Evolutionary conservation across 2,888 invertebrate species (phyloP), one percentile per base, ranked within the genome.

Genomic region (Pachliopta kotzebuea): DNA sequence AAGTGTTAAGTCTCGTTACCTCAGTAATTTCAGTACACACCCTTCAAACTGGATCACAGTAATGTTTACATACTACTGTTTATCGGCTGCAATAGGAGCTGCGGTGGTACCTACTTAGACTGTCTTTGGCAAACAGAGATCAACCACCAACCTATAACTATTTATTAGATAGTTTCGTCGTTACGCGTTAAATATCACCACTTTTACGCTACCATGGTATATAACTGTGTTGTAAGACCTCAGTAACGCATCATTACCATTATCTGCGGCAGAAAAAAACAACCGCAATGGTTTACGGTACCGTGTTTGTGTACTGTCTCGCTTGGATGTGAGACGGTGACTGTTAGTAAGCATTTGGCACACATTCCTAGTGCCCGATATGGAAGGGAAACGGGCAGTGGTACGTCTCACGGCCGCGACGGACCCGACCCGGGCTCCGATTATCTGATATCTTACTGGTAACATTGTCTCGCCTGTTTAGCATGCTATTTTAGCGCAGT

Each of bases 291-390:
- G 11, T 20, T 60, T 65, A 56, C 62, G 55, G 54, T 61, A 63
- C 63, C 55, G 54, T 26, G 49, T 31, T 56, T 55, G 56, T 53
- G 37, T 62, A 66, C 49, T 42, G 60, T 62, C 59, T 52, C 29
- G 31, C 52, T 59, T 26, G 52, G 29, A 31, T 20, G 65, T 49
- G 45, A 66, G 67, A 65, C 62, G 61, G 69, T 64, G 66, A 60
- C 65, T 60, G 81, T 78, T 84, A 83, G 83, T 83, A 83, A 81
- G 81, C 83, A 83, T 82, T 84, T 85, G 88, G 85, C 87, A 88
- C 76, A 89, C 87, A 90, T 90, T 84, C 87, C 79, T 74, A 74
- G 69, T 72, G 74, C 89, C 86, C 75, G 80, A 90, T 90, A 90
- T 85, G 90, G 90, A 62, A 72, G 75, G 76, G 73, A 78, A 64